These are phyloP conservation scores for Neopipo cinnamomea DNA, from an alignment of 2,113 vertebrate genomes.

Conservation along the genomic window DNA sequence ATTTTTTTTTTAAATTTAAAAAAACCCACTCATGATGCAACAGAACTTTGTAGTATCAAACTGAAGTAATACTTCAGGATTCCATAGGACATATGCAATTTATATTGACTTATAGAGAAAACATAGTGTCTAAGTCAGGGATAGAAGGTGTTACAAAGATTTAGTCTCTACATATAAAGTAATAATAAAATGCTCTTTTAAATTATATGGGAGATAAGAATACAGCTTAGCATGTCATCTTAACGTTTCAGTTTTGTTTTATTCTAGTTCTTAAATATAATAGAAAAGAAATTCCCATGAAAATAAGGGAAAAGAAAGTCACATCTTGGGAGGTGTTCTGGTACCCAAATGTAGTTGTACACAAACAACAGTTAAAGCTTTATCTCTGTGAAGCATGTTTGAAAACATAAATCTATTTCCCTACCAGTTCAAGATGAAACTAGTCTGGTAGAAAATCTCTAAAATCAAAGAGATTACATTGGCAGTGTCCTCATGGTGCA, in stretches of 20 bases:
- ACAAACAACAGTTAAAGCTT: neutral
- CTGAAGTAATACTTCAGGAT: neutral
- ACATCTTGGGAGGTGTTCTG: neutral
- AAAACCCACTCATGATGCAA: neutral
- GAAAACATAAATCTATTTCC: neutral
- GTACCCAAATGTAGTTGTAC: neutral
- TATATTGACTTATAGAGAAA: neutral
- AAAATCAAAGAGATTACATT: neutral
- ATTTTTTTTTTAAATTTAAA: no score
- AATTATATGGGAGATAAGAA: neutral
- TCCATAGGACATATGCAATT: neutral
- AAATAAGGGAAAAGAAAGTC: neutral
- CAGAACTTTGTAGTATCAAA: neutral
- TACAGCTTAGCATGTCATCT: neutral
- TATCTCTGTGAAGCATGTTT: neutral
- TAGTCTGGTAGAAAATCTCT: neutral
- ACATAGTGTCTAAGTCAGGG: neutral
- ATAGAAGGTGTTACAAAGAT: neutral
- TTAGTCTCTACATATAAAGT: neutral
- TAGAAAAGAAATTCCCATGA: neutral
- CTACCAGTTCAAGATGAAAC: neutral
- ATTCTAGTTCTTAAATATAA: neutral
- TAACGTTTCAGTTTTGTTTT: neutral
- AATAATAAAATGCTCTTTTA: neutral
- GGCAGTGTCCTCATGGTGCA: neutral